Conservation (phyloP, 2,797 vertebrate genomes). For the Catamblyrhynchus diadema region DNA sequence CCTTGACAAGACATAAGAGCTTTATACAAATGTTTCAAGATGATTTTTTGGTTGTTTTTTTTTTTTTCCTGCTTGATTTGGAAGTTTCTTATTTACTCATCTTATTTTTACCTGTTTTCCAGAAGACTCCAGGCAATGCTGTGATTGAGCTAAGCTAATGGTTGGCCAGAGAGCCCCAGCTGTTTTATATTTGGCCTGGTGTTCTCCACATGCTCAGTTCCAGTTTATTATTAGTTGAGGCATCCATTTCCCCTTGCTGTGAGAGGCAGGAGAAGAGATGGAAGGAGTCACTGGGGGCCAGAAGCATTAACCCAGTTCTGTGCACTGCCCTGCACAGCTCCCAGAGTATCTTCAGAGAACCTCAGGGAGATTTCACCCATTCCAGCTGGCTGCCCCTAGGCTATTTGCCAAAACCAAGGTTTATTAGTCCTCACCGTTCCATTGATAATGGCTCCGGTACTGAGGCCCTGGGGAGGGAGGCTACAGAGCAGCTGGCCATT, state of each 20-base stretch:
- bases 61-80: neutral
- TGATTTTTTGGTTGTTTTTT: neutral
- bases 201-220: neutral
- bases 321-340: neutral
- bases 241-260: neutral
- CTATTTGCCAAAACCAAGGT: slow-evolving; percentile 46
- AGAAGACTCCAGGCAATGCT: neutral
- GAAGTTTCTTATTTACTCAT: neutral
- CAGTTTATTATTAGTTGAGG: slow-evolving; percentile 27
- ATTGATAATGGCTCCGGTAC: neutral
- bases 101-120: neutral
- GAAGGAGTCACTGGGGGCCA: neutral
- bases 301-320: slow-evolving; percentile 33
- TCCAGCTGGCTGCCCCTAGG: slow-evolving; percentile 25
- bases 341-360: neutral
- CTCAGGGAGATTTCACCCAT: neutral
- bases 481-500: slow-evolving; percentile 41
- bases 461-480: neutral
- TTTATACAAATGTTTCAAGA: neutral
- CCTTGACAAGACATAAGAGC: neutral
- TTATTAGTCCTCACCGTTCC: slow-evolving; percentile 3
- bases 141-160: neutral
- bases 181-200: neutral
- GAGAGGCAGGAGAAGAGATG: neutral
- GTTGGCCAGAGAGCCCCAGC: neutral